phyloP scores from a whole-genome alignment of 2,113 vertebrate genomes.

The Egretta garzetta region DNA sequence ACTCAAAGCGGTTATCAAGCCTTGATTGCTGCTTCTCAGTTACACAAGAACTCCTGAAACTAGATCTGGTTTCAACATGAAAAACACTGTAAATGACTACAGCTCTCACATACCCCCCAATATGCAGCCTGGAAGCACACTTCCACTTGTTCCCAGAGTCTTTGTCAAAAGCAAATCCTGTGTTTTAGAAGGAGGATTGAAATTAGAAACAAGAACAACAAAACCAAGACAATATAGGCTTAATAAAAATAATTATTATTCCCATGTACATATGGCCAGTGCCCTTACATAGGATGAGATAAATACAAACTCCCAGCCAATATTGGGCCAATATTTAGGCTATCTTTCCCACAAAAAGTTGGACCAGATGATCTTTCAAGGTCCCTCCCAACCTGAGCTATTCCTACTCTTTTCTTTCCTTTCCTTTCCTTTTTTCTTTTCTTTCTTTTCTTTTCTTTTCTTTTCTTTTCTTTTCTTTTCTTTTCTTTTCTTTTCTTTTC shows the following conservation, averaged over 20 bases:
- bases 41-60: not conserved
- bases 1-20: not conserved
- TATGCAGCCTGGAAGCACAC: not conserved
- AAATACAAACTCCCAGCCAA: not conserved
- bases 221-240: not conserved
- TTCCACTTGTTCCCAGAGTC: not conserved
- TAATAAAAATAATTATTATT: not conserved
- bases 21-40: not conserved
- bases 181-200: not conserved
- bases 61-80: not conserved
- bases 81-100: not conserved
- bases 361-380: accelerated
- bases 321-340: not conserved
- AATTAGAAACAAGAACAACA: not conserved
- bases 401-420: not conserved
- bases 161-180: not conserved
- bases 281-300: not conserved
- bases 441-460: too few relatives aligned
- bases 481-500: too few relatives aligned
- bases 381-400: not conserved
- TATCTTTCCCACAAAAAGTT: not conserved
- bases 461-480: too few relatives aligned
- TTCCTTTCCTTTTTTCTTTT: too few relatives aligned
- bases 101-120: not conserved
- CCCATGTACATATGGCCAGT: not conserved